Evolutionary conservation across 2,888 invertebrate genomes (phyloP).

Genomic region (Coenonympha arcania): DNA sequence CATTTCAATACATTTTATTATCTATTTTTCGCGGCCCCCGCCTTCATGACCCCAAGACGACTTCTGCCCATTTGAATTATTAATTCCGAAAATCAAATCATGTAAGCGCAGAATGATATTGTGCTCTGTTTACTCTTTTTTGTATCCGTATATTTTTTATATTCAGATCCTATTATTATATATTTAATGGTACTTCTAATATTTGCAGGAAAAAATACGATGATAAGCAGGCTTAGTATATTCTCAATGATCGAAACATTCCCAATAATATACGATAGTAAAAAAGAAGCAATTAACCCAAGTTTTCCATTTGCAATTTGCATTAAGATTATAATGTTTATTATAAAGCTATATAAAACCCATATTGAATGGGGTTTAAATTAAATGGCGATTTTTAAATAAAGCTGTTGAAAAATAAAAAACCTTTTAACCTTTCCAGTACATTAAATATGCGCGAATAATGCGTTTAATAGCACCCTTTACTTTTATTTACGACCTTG

Average conservation of each 20-base stretch:
- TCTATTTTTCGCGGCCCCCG: conserved; percentile 63
- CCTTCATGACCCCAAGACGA: conserved; percentile 42
- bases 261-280: background rate
- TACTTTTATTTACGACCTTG: conserved; percentile 66
- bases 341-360: conserved; percentile 46
- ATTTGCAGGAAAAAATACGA: no score
- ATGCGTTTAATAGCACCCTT: conserved; percentile 73
- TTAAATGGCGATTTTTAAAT: conserved; percentile 54
- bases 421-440: conserved; percentile 68
- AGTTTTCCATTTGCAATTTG: conserved; percentile 23
- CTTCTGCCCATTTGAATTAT: conserved; percentile 41
- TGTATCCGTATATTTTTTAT: conserved; percentile 14
- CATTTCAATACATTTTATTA: conserved; percentile 74
- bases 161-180: background rate
- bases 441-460: conserved; percentile 72
- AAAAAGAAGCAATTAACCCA: background rate
- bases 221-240: no score
- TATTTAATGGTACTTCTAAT: no score
- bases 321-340: conserved; percentile 31
- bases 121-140: conserved; percentile 19
- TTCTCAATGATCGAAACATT: no score
- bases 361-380: conserved; percentile 57
- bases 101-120: conserved; percentile 27
- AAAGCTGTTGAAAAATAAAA: conserved; percentile 64
- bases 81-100: conserved; percentile 34